These are phyloP conservation scores for Drosophila meridiana DNA, from an alignment of 2,888 invertebrate genomes.

Conservation along the genomic window DNA sequence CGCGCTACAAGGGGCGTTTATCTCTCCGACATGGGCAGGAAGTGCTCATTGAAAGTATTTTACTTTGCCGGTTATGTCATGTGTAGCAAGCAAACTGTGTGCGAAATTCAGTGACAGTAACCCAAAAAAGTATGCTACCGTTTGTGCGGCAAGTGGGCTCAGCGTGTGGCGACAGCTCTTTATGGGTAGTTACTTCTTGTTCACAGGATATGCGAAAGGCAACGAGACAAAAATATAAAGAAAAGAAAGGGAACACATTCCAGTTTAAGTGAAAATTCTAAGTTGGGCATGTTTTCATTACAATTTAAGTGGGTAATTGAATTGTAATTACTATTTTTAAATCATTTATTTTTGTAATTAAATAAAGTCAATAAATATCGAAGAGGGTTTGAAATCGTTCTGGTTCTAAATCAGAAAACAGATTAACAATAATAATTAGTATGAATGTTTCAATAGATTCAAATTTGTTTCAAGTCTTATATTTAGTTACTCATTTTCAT, in stretches of 20 bases:
- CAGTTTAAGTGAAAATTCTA: background rate
- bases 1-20: constrained; percentile 25
- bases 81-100: constrained; percentile 44
- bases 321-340: background rate
- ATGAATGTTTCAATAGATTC: background rate
- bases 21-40: constrained; percentile 41
- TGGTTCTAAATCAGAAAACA: background rate
- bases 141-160: constrained; percentile 12
- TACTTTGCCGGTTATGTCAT: constrained; percentile 58
- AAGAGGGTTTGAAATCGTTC: background rate
- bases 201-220: constrained; percentile 12
- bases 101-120: constrained; percentile 40
- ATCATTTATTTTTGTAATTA: background rate
- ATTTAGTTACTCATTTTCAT: too few species aligned
- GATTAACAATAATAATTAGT: background rate
- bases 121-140: constrained; percentile 58
- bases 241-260: too few species aligned
- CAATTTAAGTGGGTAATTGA: background rate
- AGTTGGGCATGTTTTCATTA: background rate
- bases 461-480: too few species aligned
- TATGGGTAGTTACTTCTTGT: constrained; percentile 11
- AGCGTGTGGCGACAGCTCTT: constrained; percentile 2
- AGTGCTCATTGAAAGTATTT: constrained; percentile 70
- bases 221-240: too few species aligned
- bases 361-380: background rate